Evolutionary conservation across 2,113 vertebrate genomes (phyloP).

Genomic region (Entelurus aequoreus): DNA sequence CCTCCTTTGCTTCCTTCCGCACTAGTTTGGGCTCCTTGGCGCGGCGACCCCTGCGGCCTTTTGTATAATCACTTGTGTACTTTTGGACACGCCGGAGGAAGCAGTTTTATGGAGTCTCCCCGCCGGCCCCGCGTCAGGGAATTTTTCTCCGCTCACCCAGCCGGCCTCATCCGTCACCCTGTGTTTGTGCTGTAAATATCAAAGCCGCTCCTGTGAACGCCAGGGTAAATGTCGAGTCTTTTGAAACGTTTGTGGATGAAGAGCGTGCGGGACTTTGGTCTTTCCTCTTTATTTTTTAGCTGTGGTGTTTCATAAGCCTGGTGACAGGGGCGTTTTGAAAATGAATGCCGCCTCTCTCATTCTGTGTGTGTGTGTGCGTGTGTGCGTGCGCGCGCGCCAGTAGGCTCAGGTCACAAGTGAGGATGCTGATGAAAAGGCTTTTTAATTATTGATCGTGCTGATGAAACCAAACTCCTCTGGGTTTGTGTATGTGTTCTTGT

Average conservation of each 20-base stretch:
- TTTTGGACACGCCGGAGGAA: constrained; percentile 32
- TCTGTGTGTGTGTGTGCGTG: constrained; percentile 23
- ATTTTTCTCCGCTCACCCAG: constrained; percentile 12
- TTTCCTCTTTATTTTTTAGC: no score
- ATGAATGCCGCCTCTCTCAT: constrained; percentile 65
- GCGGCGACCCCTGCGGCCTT: no score
- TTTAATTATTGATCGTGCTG: constrained; percentile 74
- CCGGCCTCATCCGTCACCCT: constrained; percentile 22
- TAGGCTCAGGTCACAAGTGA: constrained; percentile 56
- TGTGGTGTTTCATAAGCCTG: constrained; percentile 43
- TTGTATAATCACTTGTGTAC: constrained; percentile 18
- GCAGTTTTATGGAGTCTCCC: constrained; percentile 15
- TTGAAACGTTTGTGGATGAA: not conserved
- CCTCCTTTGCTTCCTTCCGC: no score
- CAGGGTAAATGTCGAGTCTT: constrained; percentile 4
- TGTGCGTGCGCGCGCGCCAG: constrained; percentile 29
- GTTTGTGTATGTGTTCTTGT: constrained; percentile 5
- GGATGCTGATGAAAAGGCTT: constrained; percentile 56
- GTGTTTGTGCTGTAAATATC: constrained; percentile 53
- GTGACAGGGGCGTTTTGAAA: constrained; percentile 55
- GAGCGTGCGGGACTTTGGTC: not conserved
- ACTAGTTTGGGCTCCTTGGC: no score
- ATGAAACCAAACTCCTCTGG: constrained; percentile 60
- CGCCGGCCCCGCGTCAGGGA: constrained; percentile 10
- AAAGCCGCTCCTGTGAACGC: constrained; percentile 8